Evolutionary conservation across 2,797 vertebrate genomes (phyloP).

Genomic region (Pitangus sulphuratus): DNA sequence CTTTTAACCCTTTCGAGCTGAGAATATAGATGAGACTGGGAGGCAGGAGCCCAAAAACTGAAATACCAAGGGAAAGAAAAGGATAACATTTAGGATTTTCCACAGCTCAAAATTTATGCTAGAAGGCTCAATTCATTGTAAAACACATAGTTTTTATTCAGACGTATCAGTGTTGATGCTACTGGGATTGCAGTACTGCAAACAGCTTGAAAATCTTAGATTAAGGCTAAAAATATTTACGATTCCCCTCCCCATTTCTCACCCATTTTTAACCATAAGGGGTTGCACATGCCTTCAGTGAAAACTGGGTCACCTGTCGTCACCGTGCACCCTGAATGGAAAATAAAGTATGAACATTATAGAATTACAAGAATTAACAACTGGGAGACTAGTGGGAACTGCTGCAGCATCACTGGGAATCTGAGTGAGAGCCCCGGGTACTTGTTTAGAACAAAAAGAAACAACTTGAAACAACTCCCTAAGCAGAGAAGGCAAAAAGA

Average conservation of each 20-base stretch:
- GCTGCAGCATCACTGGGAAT: background rate
- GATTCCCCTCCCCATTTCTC: background rate
- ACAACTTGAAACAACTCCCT: background rate
- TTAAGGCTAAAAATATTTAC: background rate
- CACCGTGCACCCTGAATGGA: background rate
- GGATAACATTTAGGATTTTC: background rate
- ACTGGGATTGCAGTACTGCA: background rate
- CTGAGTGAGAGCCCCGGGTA: no score
- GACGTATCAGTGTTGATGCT: fast-evolving
- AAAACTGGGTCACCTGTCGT: background rate
- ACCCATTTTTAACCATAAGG: background rate
- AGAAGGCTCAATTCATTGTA: background rate
- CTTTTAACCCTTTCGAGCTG: background rate
- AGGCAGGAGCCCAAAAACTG: background rate
- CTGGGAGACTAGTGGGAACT: background rate
- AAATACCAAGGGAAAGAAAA: background rate
- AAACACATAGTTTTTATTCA: background rate
- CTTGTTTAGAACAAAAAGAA: background rate
- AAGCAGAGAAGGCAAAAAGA: background rate
- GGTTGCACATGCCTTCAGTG: background rate
- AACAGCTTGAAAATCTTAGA: background rate
- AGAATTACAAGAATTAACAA: background rate
- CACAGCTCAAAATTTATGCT: background rate
- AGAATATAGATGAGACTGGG: background rate
- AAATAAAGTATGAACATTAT: background rate